Percentiles rank a stretch among this genome's conserved stretches.
Conservation (phyloP, 2,113 vertebrate species). For the Anguilla japonica region DNA sequence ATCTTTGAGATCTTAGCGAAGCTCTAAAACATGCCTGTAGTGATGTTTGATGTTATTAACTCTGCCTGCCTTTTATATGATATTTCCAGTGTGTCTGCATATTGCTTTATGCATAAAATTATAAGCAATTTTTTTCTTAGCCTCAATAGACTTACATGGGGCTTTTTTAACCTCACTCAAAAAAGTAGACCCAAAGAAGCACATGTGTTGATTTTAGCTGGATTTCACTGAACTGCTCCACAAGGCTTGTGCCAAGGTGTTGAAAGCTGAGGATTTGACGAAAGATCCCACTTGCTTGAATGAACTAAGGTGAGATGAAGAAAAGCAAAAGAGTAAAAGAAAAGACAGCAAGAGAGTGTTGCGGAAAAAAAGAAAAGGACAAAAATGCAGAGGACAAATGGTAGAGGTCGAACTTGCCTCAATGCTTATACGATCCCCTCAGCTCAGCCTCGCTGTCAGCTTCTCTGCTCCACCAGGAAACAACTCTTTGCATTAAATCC, state of each 20-base stretch:
- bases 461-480: conserved; percentile 22
- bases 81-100: neutral
- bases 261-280: conserved; percentile 19
- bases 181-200: conserved; percentile 1
- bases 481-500: conserved; percentile 41
- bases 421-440: conserved; percentile 18
- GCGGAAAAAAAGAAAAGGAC: conserved; percentile 23
- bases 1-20: neutral
- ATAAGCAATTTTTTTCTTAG: neutral
- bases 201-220: conserved; percentile 20
- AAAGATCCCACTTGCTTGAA: neutral
- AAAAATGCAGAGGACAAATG: conserved; percentile 29
- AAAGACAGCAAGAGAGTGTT: conserved; percentile 18
- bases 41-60: conserved; percentile 14
- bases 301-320: neutral
- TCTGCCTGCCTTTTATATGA: neutral
- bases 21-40: neutral
- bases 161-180: conserved; percentile 20
- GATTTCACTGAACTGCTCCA: conserved; percentile 14
- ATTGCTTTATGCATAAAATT: conserved; percentile 19
- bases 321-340: conserved; percentile 20
- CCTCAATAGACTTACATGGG: conserved; percentile 10
- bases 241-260: neutral
- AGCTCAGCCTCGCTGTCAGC: conserved; percentile 20
- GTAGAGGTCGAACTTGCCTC: conserved; percentile 36